Conservation (phyloP, 2,888 invertebrate species). For the Palloptera scutellata region DNA sequence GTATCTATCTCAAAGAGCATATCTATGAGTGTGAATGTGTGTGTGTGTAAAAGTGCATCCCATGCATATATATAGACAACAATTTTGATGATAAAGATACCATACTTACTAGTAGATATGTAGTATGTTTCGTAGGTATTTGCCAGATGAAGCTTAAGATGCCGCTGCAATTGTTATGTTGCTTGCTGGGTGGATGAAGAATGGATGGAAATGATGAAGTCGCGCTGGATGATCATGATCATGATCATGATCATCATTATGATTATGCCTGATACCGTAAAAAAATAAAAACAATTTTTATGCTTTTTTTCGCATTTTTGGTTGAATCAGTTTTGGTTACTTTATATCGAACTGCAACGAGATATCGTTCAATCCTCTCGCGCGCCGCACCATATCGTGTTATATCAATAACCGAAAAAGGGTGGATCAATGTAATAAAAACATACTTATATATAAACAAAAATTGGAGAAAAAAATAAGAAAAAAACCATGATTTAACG, state of each 20-base stretch:
- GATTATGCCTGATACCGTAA: constrained; percentile 42
- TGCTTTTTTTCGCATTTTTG: background rate
- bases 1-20: no score
- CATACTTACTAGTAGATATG: no score
- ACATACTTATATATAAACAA: constrained; percentile 3
- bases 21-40: constrained; percentile 8
- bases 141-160: background rate
- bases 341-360: background rate
- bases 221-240: constrained; percentile 8
- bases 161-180: constrained; percentile 7
- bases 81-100: no score
- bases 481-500: constrained; percentile 25
- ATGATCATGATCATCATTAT: constrained; percentile 26
- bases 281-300: constrained; percentile 26
- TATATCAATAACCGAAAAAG: constrained; percentile 64
- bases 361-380: constrained; percentile 16
- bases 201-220: no score
- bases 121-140: no score
- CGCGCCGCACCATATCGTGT: constrained; percentile 52
- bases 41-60: background rate
- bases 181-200: background rate
- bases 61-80: no score
- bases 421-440: constrained; percentile 53
- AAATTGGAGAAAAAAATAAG: constrained; percentile 15
- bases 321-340: background rate